Percentiles rank a stretch among this genome's conserved stretches.
Conservation (phyloP, 1,140 invertebrate genomes). For the Lordiphosa mommai region DNA sequence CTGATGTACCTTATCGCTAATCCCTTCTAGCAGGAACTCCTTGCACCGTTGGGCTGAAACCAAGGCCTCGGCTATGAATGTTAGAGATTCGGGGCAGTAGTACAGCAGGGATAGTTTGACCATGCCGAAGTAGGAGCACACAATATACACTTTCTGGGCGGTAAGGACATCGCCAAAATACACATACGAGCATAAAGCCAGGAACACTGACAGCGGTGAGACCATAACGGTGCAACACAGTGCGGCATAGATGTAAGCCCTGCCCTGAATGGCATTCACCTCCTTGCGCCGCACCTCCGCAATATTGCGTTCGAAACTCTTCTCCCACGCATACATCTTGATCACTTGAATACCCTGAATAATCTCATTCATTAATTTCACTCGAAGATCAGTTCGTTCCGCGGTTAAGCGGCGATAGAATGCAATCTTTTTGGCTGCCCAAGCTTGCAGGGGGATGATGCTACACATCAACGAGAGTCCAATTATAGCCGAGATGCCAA, state of each 20-base stretch:
- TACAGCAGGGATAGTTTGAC: constrained; percentile 87
- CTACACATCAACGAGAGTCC: constrained; percentile 90
- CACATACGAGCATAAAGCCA: constrained; percentile 89
- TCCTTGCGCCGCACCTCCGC: constrained; percentile 81
- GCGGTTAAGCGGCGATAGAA: constrained; percentile 81
- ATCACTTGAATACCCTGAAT: constrained; percentile 89
- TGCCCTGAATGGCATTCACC: constrained; percentile 83
- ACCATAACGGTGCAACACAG: constrained; percentile 83
- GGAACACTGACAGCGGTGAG: constrained; percentile 88
- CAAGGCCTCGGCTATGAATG: constrained; percentile 81
- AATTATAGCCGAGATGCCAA: constrained; percentile 87
- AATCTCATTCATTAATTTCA: constrained; percentile 91
- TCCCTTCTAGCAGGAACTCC: constrained; percentile 81
- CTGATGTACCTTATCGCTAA: constrained; percentile 50
- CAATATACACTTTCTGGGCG: constrained; percentile 88
- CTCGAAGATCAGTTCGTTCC: constrained; percentile 88
- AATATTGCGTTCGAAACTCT: constrained; percentile 88
- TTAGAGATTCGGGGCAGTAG: constrained; percentile 86
- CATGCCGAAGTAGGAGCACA: constrained; percentile 87
- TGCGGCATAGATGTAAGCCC: constrained; percentile 69
- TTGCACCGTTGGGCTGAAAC: constrained; percentile 86
- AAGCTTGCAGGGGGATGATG: constrained; percentile 91
- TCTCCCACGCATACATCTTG: constrained; percentile 96
- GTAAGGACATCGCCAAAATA: constrained; percentile 83
- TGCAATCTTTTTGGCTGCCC: constrained; percentile 85